These are phyloP conservation scores for Monochamus alternatus DNA, from an alignment of 2,888 invertebrate species.

Conservation along the genomic window DNA sequence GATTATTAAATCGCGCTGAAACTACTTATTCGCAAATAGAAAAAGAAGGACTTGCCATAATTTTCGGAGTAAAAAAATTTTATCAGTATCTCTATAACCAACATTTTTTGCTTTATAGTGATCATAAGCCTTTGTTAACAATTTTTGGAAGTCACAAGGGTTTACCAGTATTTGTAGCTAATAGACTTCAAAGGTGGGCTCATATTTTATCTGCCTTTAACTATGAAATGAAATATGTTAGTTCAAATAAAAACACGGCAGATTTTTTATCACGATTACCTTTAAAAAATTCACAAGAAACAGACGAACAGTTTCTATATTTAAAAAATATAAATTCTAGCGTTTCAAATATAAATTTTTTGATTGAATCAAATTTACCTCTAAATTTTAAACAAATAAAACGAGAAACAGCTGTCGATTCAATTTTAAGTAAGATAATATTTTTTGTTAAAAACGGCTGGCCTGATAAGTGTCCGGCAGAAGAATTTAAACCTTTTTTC, in stretches of 20 bases:
- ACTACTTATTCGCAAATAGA: slow-evolving; percentile 38
- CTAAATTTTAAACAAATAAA: slow-evolving; percentile 22
- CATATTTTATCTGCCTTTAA: too few species aligned
- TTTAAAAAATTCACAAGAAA: too few species aligned
- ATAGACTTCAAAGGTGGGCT: slow-evolving; percentile 41
- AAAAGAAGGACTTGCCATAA: slow-evolving; percentile 38
- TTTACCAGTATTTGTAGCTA: slow-evolving; percentile 40
- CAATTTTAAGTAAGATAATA: slow-evolving; percentile 23
- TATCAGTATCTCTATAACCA: slow-evolving; percentile 24
- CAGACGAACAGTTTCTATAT: too few species aligned
- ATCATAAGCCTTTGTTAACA: slow-evolving; percentile 30
- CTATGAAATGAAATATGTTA: slow-evolving; percentile 42
- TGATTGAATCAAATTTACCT: slow-evolving; percentile 14
- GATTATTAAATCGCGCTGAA: slow-evolving; percentile 39
- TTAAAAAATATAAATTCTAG: too few species aligned
- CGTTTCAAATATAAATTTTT: too few species aligned
- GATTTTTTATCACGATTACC: too few species aligned
- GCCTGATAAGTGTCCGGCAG: not conserved
- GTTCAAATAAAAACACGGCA: slow-evolving; percentile 4
- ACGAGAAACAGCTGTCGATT: slow-evolving; percentile 10
- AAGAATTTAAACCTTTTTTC: not conserved
- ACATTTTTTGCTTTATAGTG: slow-evolving; percentile 19
- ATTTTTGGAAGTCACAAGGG: slow-evolving; percentile 35
- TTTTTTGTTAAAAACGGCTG: not conserved
- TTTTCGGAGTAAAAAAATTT: slow-evolving; percentile 40